These are phyloP conservation scores for Ophion ventricosus DNA, from an alignment of 2,888 invertebrate genomes.

Conservation along the genomic window DNA sequence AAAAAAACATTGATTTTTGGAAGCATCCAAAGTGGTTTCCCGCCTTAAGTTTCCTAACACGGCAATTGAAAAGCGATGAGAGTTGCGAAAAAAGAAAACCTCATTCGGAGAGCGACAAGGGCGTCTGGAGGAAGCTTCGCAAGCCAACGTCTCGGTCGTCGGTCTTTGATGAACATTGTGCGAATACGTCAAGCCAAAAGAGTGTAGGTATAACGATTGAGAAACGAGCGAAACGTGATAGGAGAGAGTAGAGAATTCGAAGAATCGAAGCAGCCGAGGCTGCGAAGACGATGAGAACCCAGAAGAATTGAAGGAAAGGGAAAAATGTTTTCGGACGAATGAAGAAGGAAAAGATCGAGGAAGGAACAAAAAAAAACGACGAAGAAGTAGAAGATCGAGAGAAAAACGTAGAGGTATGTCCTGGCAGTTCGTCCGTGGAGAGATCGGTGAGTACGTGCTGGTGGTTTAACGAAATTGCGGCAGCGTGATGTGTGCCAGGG, in stretches of 20 bases:
- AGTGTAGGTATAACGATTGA: neutral
- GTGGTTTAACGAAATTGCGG: conserved; percentile 63
- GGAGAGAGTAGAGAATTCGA: conserved; percentile 38
- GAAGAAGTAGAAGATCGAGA: conserved; percentile 35
- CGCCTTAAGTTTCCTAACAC: too few relatives aligned
- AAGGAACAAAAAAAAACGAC: conserved; percentile 14
- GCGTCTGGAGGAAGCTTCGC: neutral
- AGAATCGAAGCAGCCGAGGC: conserved; percentile 20
- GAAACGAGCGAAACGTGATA: conserved; percentile 32
- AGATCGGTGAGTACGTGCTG: conserved; percentile 63
- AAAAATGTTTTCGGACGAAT: conserved; percentile 12
- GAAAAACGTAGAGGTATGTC: conserved; percentile 65
- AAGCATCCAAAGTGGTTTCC: too few relatives aligned
- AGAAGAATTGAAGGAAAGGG: conserved; percentile 27
- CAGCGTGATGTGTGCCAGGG: conserved; percentile 40
- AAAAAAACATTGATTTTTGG: too few relatives aligned
- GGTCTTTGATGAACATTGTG: neutral
- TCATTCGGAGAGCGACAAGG: too few relatives aligned
- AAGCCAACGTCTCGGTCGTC: neutral
- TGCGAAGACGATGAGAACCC: conserved; percentile 28
- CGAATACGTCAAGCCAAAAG: neutral
- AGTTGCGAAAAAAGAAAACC: too few relatives aligned
- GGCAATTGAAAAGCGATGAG: too few relatives aligned
- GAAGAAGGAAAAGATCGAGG: neutral
- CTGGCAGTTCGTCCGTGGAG: conserved; percentile 42